Evolutionary conservation across 2,888 invertebrate species (phyloP).

Genomic region (Zygothrica quintamaculata): DNA sequence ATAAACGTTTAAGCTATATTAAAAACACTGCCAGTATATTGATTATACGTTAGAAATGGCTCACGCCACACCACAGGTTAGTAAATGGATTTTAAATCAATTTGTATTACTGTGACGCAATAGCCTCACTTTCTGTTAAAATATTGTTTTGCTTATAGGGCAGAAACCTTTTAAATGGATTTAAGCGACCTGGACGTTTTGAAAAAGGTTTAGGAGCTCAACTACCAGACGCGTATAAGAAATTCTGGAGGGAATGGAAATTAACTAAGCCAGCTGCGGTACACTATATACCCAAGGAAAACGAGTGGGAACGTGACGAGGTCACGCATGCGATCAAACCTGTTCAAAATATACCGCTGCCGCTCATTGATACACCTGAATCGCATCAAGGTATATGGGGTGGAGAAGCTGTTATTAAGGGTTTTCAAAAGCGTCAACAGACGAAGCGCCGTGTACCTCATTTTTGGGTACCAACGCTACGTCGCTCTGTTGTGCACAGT

Average conservation of each 20-base stretch:
- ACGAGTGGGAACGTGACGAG: constrained; percentile 90
- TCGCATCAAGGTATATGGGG: constrained; percentile 96
- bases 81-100: constrained; percentile 14
- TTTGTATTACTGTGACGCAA: constrained; percentile 80
- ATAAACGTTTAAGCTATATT: constrained; percentile 1
- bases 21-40: neutral
- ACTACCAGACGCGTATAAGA: constrained; percentile 92
- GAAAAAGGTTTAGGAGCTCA: constrained; percentile 88
- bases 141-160: constrained; percentile 72
- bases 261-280: constrained; percentile 87
- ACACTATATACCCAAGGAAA: constrained; percentile 90
- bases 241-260: constrained; percentile 95
- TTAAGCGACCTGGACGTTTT: constrained; percentile 86
- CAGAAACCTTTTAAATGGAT: constrained; percentile 84
- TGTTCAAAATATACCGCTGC: constrained; percentile 91
- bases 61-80: constrained; percentile 82
- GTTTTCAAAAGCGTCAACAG: constrained; percentile 89
- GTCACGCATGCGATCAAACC: constrained; percentile 89
- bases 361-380: constrained; percentile 91
- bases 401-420: constrained; percentile 96
- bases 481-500: constrained; percentile 93
- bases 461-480: constrained; percentile 94
- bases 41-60: constrained; percentile 68
- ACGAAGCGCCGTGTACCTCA: constrained; percentile 89
- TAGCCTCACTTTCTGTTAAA: constrained; percentile 37